phyloP scores from a whole-genome alignment of 2,888 invertebrate species.

The Ptychoptera contaminata region DNA sequence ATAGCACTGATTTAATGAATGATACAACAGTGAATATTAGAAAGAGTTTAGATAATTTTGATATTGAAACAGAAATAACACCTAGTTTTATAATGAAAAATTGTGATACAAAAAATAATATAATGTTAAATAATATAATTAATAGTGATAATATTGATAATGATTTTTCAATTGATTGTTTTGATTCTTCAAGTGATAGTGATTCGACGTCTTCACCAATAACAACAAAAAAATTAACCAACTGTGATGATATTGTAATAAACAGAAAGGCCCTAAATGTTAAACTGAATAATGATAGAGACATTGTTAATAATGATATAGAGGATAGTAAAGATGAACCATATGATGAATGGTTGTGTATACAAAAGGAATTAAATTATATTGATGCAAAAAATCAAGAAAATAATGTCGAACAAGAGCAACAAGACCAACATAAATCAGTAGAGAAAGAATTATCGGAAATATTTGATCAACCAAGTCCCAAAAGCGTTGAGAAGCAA shows the following conservation, averaged over 20 bases:
- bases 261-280: constrained; percentile 10
- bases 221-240: background rate
- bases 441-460: constrained; percentile 21
- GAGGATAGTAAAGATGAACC: constrained; percentile 22
- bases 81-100: constrained; percentile 32
- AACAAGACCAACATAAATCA: constrained; percentile 9
- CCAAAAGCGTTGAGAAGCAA: constrained; percentile 19
- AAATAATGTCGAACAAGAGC: constrained; percentile 10
- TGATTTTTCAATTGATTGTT: constrained; percentile 12
- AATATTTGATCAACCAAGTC: constrained; percentile 25
- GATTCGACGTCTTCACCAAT: background rate
- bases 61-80: constrained; percentile 30
- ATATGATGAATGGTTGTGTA: constrained; percentile 51
- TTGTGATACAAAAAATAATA: constrained; percentile 3
- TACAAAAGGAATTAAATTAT: constrained; percentile 45
- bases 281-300: constrained; percentile 7
- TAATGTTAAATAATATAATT: background rate
- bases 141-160: constrained; percentile 1
- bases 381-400: constrained; percentile 18
- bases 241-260: background rate
- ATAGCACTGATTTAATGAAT: too few relatives aligned
- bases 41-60: constrained; percentile 26
- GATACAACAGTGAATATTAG: constrained; percentile 9
- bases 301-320: constrained; percentile 11
- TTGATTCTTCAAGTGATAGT: constrained; percentile 3